phyloP scores from a whole-genome alignment of 2,113 vertebrate species.

The Zosterops lateralis region DNA sequence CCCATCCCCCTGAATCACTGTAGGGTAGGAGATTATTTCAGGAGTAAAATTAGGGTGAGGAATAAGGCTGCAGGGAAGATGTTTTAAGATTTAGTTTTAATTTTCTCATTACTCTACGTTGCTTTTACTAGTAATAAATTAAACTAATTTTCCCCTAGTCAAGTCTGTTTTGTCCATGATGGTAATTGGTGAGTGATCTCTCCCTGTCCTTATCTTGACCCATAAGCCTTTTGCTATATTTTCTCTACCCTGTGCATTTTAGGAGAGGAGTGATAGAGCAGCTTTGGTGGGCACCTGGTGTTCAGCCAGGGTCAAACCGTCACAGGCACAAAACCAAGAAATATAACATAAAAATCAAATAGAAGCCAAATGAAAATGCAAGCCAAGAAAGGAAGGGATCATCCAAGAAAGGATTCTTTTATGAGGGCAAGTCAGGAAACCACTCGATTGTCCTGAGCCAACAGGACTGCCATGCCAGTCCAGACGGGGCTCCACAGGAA shows the following conservation, averaged over 20 bases:
- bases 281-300: not conserved
- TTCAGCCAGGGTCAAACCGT: not conserved
- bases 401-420: not conserved
- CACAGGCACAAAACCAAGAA: not conserved
- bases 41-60: not conserved
- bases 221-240: not conserved
- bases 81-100: not conserved
- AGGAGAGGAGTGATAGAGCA: not conserved
- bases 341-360: not conserved
- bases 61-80: not conserved
- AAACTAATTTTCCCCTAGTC: not conserved
- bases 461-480: not conserved
- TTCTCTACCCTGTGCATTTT: not conserved
- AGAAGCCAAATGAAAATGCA: not conserved
- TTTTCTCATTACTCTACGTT: not conserved
- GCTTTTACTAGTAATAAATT: not conserved
- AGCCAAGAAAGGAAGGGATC: not conserved
- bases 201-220: not conserved
- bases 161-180: not conserved
- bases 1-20: not conserved
- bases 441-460: not conserved
- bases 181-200: not conserved
- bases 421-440: not conserved
- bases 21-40: not conserved
- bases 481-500: slow-evolving; percentile 41